Base-by-base conservation (phyloP, 2,797 vertebrate genomes). In the Trichosurus vulpecula region DNA sequence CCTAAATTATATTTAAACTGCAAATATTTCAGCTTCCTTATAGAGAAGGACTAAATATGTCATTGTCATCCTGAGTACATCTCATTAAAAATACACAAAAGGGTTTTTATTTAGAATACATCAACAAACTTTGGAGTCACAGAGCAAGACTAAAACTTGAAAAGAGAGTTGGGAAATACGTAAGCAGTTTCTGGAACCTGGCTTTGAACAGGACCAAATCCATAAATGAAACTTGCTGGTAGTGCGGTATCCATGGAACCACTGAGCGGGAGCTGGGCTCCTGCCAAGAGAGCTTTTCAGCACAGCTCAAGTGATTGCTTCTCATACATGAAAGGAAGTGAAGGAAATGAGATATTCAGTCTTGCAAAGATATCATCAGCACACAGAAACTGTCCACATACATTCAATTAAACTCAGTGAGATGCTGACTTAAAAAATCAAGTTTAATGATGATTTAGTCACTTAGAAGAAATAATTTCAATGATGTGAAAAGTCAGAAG, bases 271-370 rank as follows among this genome's bases (percentile, higher is more conserved):
- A 95, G 91, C 41, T 97, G 95, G 57, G 55, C 94, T 97, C 11
- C 61, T 96, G 94, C 91, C 97, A 97, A 92, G 0, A 1, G 52
- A 95, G 30, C 0, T 66, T 96, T 98, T 95, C 96, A 96, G 97
- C 90, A 66, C 54, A 95, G 87, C 29, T 96, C 56, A 97, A 98
- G 96, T 95, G 97, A 97, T 89, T 98, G 81, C 61, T 97, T 97
- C 97, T 31, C 27, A 92, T 95, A 90, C 92, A 52, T 92, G 95
- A 97, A 95, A 97, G 94, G 74, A 96, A 90, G 11, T 87, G 97
- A 95, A 96, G 31, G 66, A 96, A 98, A 97, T 92, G 58, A 25
- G 0, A 94, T 98, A 92, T 94, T 92, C 55, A 96, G 47, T 4
- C 47, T 97, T 52, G 12, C 54, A 90, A 91, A 95, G 51, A 92